Base-by-base conservation (phyloP, 2,888 invertebrate species). In the Cerastis leucographa region DNA sequence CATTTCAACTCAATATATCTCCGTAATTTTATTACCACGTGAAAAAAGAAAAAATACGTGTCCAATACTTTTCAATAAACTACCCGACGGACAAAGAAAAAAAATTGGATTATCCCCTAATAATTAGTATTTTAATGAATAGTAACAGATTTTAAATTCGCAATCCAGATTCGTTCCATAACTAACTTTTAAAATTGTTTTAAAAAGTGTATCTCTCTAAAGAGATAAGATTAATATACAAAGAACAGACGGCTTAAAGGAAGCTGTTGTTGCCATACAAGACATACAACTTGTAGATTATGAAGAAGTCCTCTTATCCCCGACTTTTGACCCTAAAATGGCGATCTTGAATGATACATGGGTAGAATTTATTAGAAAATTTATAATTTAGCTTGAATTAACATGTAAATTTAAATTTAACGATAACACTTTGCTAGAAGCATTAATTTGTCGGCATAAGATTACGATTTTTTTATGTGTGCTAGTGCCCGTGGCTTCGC, bases 161-260 rank as follows among this genome's bases (percentile, higher is more conserved):
- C 7, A 64, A 62, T 14, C n/a, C n/a, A 2, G 2, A 42, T 7
- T 42, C 40, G 22, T 14, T n/a, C 64, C n/a, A 14, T 17, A 42
- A 25, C 17, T 0, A 42, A 17, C n/a, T 64, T 64, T 17, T 42
- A n/a, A 35, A 35, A 42, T 17, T 44, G 25, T 12, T 62, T 62
- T 40, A 12, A 6, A 40, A 59, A 29, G 9, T 59, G 8, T 62
- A 35, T 35, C 35, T 51, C 8, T 14, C 1, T 46, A 46, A 46
- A 42, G 19, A 64, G 83, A 84, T 76, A 74, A 71, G 69, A 79
- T 76, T 78, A 49, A 29, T 56, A 72, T 74, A 83, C 83, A 84
- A 71, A 12, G 76, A 84, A 84, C 84, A 84, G 71, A 46, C 12
- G 46, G 35, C 11, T 71, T 66, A 67, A 84, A 80, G 59, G 80